Evolutionary conservation across 2,113 vertebrate species (phyloP), one percentile per base, ranked within the genome.

Genomic region (Plectropomus leopardus): DNA sequence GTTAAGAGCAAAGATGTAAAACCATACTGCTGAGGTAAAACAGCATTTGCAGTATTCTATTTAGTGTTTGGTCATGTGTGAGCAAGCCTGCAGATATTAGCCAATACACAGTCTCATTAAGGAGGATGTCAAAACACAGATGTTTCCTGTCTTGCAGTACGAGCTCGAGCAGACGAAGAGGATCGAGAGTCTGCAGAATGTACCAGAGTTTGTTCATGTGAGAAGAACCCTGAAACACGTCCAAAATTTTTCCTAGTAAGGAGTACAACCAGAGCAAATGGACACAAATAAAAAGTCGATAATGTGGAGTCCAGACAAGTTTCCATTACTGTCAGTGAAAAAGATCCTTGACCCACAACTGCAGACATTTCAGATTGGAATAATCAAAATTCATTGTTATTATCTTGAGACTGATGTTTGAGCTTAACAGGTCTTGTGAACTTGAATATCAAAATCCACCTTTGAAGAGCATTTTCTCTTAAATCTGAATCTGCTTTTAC

Each of bases 151-250:
- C 36, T 72, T 64, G 28, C 83, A 95, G 92, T 74, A 89, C 0
- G 87, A 95, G 63, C 17, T 8, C 58, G 90, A 95, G 57, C 51
- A 84, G 30, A 57, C 76, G 30, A 92, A 16, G 47, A 72, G 24
- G 24, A 76, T 42, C 5, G 75, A 79, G 3, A 47, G 85, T 0
- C 66, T 30, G 0, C 85, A 90, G 17, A 80, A 84, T 17, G 4
- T 16, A 1, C 92, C 93, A 0, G 89, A 94, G 61, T 94, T 95
- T 84, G 75, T 96, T 51, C 82, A 79, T 4, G 88, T 92, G 44
- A 80, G 78, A 72, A 86, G 92, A 65, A 85, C 86, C 68, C 89
- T 95, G 80, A 81, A 60, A 75, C 88, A 72, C 28, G 86, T 72
- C n/a, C 21, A 71, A 14, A 66, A 45, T 4, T 59, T 54, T 73